Evolutionary conservation across 2,797 vertebrate genomes (phyloP).

Genomic region (Eulemur coronatus): DNA sequence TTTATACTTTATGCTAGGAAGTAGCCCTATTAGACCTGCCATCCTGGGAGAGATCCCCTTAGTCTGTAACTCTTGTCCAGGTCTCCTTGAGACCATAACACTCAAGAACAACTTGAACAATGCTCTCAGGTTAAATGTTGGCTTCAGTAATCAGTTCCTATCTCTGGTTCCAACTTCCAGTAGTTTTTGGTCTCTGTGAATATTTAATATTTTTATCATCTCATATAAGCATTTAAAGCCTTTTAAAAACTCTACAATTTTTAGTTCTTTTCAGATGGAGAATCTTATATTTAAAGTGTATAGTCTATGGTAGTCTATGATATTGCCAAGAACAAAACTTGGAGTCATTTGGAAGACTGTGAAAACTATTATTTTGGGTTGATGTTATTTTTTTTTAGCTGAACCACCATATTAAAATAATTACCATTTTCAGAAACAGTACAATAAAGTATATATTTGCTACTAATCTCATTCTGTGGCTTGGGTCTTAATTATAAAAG

Average conservation of each 20-base stretch:
- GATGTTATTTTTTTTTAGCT: not conserved
- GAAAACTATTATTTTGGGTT: not conserved
- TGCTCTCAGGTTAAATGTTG: not conserved
- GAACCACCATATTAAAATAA: slow-evolving; percentile 23
- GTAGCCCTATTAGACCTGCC: not conserved
- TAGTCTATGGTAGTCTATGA: not conserved
- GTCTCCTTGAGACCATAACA: not conserved
- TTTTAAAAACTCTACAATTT: not conserved
- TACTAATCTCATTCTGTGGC: not conserved
- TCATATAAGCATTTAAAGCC: not conserved
- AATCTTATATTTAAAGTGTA: not conserved
- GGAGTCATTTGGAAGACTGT: not conserved
- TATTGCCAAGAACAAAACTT: not conserved
- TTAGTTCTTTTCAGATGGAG: not conserved
- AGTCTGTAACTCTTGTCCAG: not conserved
- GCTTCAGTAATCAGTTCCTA: not conserved
- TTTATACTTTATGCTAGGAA: not conserved
- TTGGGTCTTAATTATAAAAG: not conserved
- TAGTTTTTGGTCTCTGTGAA: not conserved
- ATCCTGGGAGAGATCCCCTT: not conserved
- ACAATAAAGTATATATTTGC: not conserved
- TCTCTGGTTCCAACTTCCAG: not conserved
- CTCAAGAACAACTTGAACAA: not conserved
- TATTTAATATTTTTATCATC: not conserved
- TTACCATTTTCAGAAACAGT: slow-evolving; percentile 44